Evolutionary conservation across 2,888 invertebrate species (phyloP).

Genomic region (Prosapia bicincta): DNA sequence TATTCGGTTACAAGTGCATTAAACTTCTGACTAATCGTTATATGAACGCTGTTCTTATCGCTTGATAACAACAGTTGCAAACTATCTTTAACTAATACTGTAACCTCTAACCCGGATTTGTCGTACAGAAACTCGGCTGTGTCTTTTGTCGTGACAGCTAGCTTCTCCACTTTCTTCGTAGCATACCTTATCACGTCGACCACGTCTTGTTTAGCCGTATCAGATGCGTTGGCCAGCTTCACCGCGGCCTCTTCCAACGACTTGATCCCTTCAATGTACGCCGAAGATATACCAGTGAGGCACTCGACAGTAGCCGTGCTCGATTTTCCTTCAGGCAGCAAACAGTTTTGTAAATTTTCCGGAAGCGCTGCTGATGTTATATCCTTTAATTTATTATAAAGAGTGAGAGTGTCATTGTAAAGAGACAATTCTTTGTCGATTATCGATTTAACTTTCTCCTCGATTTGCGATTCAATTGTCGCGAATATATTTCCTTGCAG

Average conservation of each 20-base stretch:
- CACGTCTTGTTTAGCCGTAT: not conserved
- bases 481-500: not conserved
- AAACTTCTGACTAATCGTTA: not conserved
- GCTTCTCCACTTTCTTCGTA: not conserved
- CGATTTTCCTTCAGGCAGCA: not conserved
- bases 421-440: not conserved
- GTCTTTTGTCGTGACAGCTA: not conserved
- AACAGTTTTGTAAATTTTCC: not conserved
- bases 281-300: not conserved
- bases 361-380: not conserved
- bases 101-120: not conserved
- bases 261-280: not conserved
- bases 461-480: not conserved
- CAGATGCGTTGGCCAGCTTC: not conserved
- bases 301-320: not conserved
- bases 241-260: not conserved
- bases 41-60: not conserved
- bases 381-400: not conserved
- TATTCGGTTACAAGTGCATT: not conserved
- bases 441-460: not conserved
- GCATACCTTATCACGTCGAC: not conserved
- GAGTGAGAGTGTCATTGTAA: not conserved
- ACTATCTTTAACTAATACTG: not conserved
- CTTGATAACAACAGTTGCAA: not conserved
- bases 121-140: not conserved